A percentile compares a stretch with the other conserved stretches of the same genome.
Evolutionary conservation across 2,113 vertebrate genomes (phyloP).

Genomic region (Oreochromis tanganicae): DNA sequence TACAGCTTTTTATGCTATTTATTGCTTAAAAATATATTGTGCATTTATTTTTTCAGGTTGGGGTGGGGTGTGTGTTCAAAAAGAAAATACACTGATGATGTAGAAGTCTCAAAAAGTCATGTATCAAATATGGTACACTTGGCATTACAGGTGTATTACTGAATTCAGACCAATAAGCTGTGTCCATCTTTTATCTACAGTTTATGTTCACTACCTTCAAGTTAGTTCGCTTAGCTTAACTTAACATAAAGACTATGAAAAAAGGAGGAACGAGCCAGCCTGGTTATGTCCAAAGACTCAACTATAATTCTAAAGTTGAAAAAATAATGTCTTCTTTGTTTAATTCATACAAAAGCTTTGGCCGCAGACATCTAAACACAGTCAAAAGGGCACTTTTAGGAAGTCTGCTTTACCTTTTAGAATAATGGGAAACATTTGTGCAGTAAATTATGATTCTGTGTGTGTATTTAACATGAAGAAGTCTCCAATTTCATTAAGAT

Average conservation of each 20-base stretch:
- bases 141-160: neutral
- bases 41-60: neutral
- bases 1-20: neutral
- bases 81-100: neutral
- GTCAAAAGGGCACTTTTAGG: neutral
- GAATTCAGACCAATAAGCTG: neutral
- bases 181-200: neutral
- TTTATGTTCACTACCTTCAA: neutral
- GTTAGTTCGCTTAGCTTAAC: neutral
- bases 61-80: neutral
- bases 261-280: neutral
- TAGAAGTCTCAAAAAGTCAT: neutral
- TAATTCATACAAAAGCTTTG: neutral
- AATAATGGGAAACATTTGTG: neutral
- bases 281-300: neutral
- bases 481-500: neutral
- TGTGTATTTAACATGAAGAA: neutral
- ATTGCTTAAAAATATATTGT: neutral
- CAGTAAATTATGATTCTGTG: neutral
- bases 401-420: accelerated
- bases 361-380: neutral
- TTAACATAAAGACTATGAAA: neutral
- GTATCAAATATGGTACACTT: neutral
- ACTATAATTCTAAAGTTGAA: neutral
- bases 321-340: accelerated